A percentile compares a stretch with the other conserved stretches of the same genome.
Conservation (phyloP, 2,797 vertebrate genomes). For the Molossus alvarezi region DNA sequence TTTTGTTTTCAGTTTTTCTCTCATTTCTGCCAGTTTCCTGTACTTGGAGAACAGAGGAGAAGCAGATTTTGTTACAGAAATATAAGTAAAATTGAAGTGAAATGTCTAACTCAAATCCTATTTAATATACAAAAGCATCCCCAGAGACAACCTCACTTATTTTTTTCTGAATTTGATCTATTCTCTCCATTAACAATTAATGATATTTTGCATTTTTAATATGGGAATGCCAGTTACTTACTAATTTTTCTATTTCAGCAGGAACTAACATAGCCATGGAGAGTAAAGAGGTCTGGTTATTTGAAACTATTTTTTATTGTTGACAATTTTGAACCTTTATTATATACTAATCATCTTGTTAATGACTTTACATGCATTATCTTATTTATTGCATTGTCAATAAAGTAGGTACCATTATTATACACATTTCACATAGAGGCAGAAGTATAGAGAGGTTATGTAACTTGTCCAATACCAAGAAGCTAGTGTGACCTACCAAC, state of each 20-base stretch:
- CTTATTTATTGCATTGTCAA: not conserved
- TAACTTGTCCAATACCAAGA: not conserved
- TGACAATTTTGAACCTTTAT: not conserved
- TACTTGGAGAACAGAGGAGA: not conserved
- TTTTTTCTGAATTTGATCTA: not conserved
- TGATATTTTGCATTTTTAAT: not conserved
- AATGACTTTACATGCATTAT: not conserved
- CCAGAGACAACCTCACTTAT: not conserved
- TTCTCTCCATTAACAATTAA: not conserved
- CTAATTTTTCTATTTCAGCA: not conserved
- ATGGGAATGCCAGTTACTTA: not conserved
- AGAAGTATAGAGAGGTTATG: not conserved
- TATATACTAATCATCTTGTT: not conserved
- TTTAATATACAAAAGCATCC: not conserved
- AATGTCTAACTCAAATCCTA: not conserved
- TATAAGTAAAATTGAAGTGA: not conserved
- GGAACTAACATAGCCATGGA: not conserved
- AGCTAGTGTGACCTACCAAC: rapidly evolving
- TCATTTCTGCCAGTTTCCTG: not conserved
- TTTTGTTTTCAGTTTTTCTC: not conserved
- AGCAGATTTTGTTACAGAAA: not conserved
- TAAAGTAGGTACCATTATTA: rapidly evolving
- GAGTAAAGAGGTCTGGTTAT: not conserved
- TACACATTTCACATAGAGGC: not conserved
- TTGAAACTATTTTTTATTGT: not conserved